phyloP scores from a whole-genome alignment of 2,888 invertebrate genomes.

The Pollenia angustigena region DNA sequence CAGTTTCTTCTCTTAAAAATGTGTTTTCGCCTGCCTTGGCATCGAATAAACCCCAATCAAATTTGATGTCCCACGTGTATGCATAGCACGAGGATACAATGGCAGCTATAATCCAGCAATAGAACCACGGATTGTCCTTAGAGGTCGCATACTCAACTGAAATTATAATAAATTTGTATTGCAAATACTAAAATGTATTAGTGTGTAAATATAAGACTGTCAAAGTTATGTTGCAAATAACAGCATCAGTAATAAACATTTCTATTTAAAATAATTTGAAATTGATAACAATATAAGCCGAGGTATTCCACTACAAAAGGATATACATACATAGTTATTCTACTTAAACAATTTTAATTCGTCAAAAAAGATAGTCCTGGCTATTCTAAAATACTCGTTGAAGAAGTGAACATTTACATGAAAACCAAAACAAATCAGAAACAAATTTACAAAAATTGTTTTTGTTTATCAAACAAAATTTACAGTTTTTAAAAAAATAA shows the following conservation, averaged over 20 bases:
- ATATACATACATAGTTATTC: no score
- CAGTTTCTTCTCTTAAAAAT: constrained; percentile 91
- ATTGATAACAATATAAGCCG: no score
- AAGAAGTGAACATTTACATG: no score
- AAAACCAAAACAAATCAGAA: no score
- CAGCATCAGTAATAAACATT: not conserved
- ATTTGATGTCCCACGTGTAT: constrained; percentile 93
- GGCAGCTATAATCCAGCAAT: constrained; percentile 88
- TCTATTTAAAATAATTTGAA: no score
- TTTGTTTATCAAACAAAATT: no score
- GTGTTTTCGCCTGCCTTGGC: constrained; percentile 90
- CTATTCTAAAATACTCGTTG: no score
- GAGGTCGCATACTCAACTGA: constrained; percentile 80
- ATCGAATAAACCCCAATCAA: constrained; percentile 95
- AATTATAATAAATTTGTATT: constrained; percentile 57
- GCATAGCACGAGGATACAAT: constrained; percentile 91
- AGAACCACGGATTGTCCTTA: constrained; percentile 88
- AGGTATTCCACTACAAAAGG: no score
- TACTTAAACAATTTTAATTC: no score
- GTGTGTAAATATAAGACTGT: not conserved
- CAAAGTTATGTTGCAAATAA: not conserved
- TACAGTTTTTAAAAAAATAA: no score
- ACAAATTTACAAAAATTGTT: no score
- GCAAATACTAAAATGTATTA: not conserved
- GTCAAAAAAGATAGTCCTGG: no score